Conservation (phyloP, 2,888 invertebrate species). For the Ferrisia virgata region DNA sequence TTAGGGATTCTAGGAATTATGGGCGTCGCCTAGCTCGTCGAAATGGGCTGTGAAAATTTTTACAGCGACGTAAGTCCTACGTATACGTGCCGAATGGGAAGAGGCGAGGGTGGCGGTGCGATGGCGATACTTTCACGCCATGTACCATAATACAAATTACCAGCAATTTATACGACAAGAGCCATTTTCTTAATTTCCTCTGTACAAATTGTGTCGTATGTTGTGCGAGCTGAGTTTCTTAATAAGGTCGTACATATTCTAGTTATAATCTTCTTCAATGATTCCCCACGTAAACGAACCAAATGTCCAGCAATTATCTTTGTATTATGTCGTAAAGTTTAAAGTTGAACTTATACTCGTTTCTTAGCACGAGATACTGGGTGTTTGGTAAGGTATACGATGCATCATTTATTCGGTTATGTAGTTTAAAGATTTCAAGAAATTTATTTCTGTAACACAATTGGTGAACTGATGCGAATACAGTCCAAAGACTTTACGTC, state of each 20-base stretch:
- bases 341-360: not conserved
- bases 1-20: not conserved
- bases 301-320: slow-evolving; percentile 2
- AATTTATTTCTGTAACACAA: too few species aligned
- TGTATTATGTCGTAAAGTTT: not conserved
- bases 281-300: not conserved
- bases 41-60: not conserved
- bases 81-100: not conserved
- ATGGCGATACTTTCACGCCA: not conserved
- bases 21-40: not conserved
- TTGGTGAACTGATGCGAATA: too few species aligned
- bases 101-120: too few species aligned
- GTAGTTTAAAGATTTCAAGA: too few species aligned
- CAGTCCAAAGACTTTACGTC: too few species aligned
- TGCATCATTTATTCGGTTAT: too few species aligned
- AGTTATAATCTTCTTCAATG: not conserved
- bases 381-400: not conserved
- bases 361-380: not conserved
- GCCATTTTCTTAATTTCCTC: slow-evolving; percentile 12
- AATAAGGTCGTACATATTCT: not conserved
- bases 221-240: not conserved
- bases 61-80: too few species aligned
- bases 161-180: slow-evolving; percentile 9
- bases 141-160: slow-evolving; percentile 25
- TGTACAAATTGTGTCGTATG: not conserved